phyloP scores from a whole-genome alignment of 2,888 invertebrate genomes.

The Pollenia griseotomentosa region DNA sequence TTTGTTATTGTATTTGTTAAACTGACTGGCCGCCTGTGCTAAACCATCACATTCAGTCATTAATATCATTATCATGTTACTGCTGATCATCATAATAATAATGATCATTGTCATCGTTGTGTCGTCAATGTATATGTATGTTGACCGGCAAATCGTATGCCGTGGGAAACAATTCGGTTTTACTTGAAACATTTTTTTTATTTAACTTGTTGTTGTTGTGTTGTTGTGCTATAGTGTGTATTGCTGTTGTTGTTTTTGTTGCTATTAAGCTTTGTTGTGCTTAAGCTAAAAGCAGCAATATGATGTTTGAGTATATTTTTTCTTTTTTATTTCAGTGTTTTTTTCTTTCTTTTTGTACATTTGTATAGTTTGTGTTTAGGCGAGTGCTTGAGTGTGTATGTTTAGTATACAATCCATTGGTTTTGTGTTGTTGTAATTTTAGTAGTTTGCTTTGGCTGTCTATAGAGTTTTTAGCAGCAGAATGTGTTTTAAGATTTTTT shows the following conservation, averaged over 20 bases:
- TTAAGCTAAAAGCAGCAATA: slow-evolving; percentile 73
- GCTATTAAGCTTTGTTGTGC: slow-evolving; percentile 84
- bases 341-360: slow-evolving; percentile 14
- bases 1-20: slow-evolving; percentile 43
- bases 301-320: slow-evolving; percentile 65
- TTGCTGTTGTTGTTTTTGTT: slow-evolving; percentile 87
- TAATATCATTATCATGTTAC: slow-evolving; percentile 44
- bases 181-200: slow-evolving; percentile 82
- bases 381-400: slow-evolving; percentile 23
- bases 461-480: slow-evolving; percentile 59
- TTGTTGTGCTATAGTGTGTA: slow-evolving; percentile 85
- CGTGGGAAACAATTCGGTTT: slow-evolving; percentile 85
- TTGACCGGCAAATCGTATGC: slow-evolving; percentile 85
- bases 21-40: slow-evolving; percentile 60
- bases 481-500: slow-evolving; percentile 61
- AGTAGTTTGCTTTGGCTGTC: slow-evolving; percentile 70
- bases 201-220: slow-evolving; percentile 80
- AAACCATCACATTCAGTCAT: slow-evolving; percentile 53
- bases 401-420: slow-evolving; percentile 34
- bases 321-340: slow-evolving; percentile 15
- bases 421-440: slow-evolving; percentile 67
- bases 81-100: slow-evolving; percentile 42
- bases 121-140: slow-evolving; percentile 76
- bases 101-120: slow-evolving; percentile 44
- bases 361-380: slow-evolving; percentile 24